Base-by-base conservation (phyloP, 1,140 invertebrate species). In the Hylaeus anthracinus region DNA sequence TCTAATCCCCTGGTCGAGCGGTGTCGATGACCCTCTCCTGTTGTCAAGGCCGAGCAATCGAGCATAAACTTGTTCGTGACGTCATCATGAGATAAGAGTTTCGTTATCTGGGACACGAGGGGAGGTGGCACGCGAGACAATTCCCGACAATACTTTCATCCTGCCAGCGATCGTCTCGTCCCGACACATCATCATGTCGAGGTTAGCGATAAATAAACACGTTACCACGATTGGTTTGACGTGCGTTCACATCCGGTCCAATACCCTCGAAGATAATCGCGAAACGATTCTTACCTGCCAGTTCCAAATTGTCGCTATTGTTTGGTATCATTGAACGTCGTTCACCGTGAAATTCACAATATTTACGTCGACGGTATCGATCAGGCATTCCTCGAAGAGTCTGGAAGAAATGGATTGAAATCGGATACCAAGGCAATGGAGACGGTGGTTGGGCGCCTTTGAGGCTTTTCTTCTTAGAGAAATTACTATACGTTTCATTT, bases 21-120 rank as follows among this genome's bases (percentile, higher is more conserved):
- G 56, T 55, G 53, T 39, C 64, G 51, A 72, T 26, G 69, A 12
- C 60, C 3, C 14, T 81, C 63, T 69, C 14, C 39, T 65, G 55
- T 56, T 26, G 66, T 76, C 65, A 70, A 63, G 26, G 70, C 9
- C 56, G 48, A 12, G 43, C 15, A 41, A 65, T 10, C 56, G 48
- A 12, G 43, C 15, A 41, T 63, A 85, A 88, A 85, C 84, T 80
- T 55, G 83, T 84, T 80, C 61, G 76, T 73, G 83, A 88, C 83
- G 56, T 72, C 64, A 79, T 61, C 65, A 61, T 51, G 70, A 71
- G 81, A 63, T 77, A 78, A 85, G 69, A 78, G 70, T 6, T 60
- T 85, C 63, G 72, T 85, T 87, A 85, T 85, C 77, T 77, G 26
- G 8, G 58, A 48, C 60, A 43, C 45, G 53, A 53, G 80, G 56